Conservation (phyloP, 1,140 invertebrate species). For the Ostrea denselamellosa region DNA sequence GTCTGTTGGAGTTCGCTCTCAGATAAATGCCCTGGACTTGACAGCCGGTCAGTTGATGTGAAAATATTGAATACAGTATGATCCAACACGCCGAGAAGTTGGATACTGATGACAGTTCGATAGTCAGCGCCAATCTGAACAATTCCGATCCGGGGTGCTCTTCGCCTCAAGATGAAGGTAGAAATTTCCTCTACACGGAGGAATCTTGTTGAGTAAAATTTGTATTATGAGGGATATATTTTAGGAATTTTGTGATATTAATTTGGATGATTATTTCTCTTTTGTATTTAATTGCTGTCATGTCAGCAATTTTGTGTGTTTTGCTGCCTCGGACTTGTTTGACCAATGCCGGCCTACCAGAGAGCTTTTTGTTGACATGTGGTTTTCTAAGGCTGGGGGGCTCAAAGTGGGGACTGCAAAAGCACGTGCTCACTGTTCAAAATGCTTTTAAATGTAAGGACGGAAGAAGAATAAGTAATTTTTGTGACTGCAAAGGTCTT, state of each 20-base stretch:
- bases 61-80: conserved; percentile 24
- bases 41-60: conserved; percentile 30
- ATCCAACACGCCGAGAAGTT: conserved; percentile 40
- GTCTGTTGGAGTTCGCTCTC: conserved; percentile 23
- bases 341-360: conserved; percentile 41
- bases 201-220: background rate
- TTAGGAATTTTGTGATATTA: background rate
- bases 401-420: conserved; percentile 13
- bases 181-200: conserved; percentile 2
- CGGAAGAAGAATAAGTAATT: background rate
- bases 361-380: conserved; percentile 36
- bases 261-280: background rate
- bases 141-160: conserved; percentile 19
- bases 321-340: conserved; percentile 17
- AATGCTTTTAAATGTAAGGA: background rate
- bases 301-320: background rate
- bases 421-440: background rate
- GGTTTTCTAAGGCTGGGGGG: conserved; percentile 25
- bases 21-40: conserved; percentile 19
- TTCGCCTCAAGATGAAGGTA: conserved; percentile 39
- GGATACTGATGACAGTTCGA: conserved; percentile 25
- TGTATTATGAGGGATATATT: background rate
- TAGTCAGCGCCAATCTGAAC: conserved; percentile 27
- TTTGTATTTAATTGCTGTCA: background rate
- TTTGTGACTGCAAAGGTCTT: background rate